Percentiles rank a stretch among this genome's conserved stretches.
Conservation (phyloP, 2,113 vertebrate genomes). For the Corythornis cristatus region DNA sequence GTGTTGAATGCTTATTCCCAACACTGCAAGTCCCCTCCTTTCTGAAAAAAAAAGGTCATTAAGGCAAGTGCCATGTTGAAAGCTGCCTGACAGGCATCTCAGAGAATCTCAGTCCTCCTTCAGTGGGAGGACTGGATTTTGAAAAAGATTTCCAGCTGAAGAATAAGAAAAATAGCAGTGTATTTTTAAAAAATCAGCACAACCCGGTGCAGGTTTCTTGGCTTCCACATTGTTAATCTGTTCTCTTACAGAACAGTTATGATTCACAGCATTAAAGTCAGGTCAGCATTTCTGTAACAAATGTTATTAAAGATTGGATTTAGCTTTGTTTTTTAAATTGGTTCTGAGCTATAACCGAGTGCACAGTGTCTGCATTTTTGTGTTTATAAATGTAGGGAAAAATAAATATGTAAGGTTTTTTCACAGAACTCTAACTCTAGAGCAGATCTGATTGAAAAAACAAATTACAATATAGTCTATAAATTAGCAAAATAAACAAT, state of each 20-base stretch:
- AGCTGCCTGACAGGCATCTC: neutral
- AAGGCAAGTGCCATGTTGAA: neutral
- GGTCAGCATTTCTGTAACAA: conserved; percentile 40
- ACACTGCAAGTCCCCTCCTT: neutral
- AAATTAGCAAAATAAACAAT: conserved; percentile 67
- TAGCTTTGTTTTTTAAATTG: conserved; percentile 52
- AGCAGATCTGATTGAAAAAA: conserved; percentile 65
- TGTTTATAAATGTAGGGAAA: conserved; percentile 62
- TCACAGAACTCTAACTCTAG: conserved; percentile 52
- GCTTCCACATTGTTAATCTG: neutral
- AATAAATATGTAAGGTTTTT: conserved; percentile 68
- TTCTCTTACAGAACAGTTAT: neutral
- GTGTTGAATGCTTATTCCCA: neutral
- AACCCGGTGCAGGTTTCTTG: neutral
- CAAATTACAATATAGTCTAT: conserved; percentile 63
- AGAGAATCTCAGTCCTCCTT: neutral
- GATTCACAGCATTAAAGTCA: conserved; percentile 13
- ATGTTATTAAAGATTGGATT: neutral
- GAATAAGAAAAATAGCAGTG: neutral
- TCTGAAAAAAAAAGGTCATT: neutral
- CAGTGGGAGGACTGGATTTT: neutral
- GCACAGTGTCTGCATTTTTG: conserved; percentile 71
- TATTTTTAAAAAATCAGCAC: neutral
- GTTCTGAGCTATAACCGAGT: conserved; percentile 71
- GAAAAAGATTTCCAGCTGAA: neutral